These are phyloP conservation scores for Pseudochirops cupreus DNA, from an alignment of 2,797 vertebrate species.

Conservation along the genomic window DNA sequence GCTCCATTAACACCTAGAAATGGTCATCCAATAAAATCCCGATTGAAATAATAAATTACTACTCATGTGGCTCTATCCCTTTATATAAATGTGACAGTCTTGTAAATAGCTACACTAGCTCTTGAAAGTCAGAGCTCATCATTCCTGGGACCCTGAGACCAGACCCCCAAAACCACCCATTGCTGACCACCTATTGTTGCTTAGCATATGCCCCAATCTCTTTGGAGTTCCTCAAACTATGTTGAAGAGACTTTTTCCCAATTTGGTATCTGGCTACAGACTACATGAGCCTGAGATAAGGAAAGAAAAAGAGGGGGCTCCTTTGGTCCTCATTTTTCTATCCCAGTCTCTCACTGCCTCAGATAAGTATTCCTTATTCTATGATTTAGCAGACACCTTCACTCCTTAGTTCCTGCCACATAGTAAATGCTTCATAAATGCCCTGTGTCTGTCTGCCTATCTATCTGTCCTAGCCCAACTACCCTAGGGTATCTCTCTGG, in stretches of 20 bases:
- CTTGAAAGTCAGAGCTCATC: not conserved
- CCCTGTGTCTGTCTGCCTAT: not conserved
- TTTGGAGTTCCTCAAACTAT: not conserved
- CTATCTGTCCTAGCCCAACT: not conserved
- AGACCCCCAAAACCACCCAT: not conserved
- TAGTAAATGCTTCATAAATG: not conserved
- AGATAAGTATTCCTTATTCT: not conserved
- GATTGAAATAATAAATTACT: not conserved
- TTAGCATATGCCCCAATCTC: not conserved
- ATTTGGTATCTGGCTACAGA: not conserved
- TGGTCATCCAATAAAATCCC: not conserved
- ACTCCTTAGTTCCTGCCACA: not conserved
- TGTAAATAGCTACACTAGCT: not conserved
- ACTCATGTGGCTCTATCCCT: not conserved
- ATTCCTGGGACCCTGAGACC: not conserved
- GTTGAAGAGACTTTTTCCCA: not conserved
- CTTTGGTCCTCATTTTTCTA: not conserved
- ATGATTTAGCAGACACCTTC: not conserved
- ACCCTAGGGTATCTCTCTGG: not conserved
- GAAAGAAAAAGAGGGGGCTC: not conserved
- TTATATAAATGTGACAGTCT: not conserved
- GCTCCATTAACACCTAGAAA: not conserved
- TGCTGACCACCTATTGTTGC: not conserved
- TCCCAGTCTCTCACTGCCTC: not conserved
- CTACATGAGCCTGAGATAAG: not conserved